Evolutionary conservation across 2,888 invertebrate genomes (phyloP), one percentile per base, ranked within the genome.

Genomic region (Nipponacmea schrenckii): DNA sequence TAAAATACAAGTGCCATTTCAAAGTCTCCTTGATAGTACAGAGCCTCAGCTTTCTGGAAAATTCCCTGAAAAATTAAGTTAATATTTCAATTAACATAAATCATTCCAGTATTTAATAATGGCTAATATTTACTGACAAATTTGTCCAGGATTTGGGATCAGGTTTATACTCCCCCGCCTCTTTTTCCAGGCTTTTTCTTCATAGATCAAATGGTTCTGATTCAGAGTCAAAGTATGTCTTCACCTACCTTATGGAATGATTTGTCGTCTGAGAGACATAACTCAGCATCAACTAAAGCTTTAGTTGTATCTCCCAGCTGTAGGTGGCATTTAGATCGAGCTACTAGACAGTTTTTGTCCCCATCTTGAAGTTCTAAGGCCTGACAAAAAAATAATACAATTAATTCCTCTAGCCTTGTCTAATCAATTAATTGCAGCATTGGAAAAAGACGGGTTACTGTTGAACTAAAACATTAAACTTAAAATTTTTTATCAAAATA

Each of bases 1-100:
- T 95, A 97, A 86, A 94, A 96, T 85, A 97, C 95, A 39, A 97
- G 91, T 80, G 96, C 96, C 89, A 96, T 93, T 88, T 97, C 97
- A 87, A 97, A 97, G 85, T 96, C 95, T 0, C 96, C 96, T 69
- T 96, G 92, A 88, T 94, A 94, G 89, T 96, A 97, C 62, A 97
- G 90, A 0, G 96, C 94, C 89, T 97, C 97, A 0, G 97, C 97
- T 89, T 97, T 97, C 86, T 96, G 95, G 84, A 94, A 95, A 72
- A 96, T 92, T 8, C 93, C 94, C 91, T 87, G 73, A 62, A 81
- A 70, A 68, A 70, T 31, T 71, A 39, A 39, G 8, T 39, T 10
- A 39, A 39, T 39, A 4, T 31, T 7, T n/a, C n/a, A n/a, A n/a
- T n/a, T n/a, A n/a, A n/a, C n/a, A n/a, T n/a, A n/a, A n/a, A n/a